A percentile compares a stretch with the other conserved stretches of the same genome.
Evolutionary conservation across 1,140 invertebrate genomes (phyloP).

Genomic region (Pogonognathellus flavescens): DNA sequence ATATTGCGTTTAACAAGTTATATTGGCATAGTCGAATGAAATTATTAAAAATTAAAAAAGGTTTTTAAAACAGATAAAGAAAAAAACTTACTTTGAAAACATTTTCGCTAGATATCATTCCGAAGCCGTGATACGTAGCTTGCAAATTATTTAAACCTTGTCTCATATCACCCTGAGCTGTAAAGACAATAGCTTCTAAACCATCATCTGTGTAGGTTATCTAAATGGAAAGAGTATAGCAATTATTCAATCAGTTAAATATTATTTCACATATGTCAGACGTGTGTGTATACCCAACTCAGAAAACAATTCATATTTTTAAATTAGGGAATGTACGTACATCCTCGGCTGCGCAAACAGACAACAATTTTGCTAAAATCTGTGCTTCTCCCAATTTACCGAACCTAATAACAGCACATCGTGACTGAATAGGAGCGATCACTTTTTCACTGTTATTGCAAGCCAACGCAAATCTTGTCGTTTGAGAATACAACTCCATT

Average conservation of each 20-base stretch:
- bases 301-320: neutral
- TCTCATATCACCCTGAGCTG: conserved; percentile 98
- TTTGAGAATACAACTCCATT: conserved; percentile 98
- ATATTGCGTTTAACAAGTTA: neutral
- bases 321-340: conserved; percentile 6
- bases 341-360: conserved; percentile 74
- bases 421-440: conserved; percentile 98
- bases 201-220: conserved; percentile 93
- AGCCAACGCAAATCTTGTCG: conserved; percentile 97
- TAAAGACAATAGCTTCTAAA: conserved; percentile 96
- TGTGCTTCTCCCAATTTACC: conserved; percentile 90
- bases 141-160: conserved; percentile 98
- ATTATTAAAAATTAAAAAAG: too few species aligned
- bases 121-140: conserved; percentile 96
- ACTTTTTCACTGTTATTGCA: conserved; percentile 99
- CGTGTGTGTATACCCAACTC: too few species aligned
- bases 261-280: too few species aligned
- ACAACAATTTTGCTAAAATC: conserved; percentile 84
- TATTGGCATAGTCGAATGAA: too few species aligned
- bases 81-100: conserved; percentile 88
- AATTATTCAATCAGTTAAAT: neutral
- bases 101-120: conserved; percentile 90
- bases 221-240: conserved; percentile 71
- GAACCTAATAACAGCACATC: conserved; percentile 97
- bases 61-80: neutral